Evolutionary conservation across 2,797 vertebrate species (phyloP), one percentile per base, ranked within the genome.

Genomic region (Austrolebias charrua): DNA sequence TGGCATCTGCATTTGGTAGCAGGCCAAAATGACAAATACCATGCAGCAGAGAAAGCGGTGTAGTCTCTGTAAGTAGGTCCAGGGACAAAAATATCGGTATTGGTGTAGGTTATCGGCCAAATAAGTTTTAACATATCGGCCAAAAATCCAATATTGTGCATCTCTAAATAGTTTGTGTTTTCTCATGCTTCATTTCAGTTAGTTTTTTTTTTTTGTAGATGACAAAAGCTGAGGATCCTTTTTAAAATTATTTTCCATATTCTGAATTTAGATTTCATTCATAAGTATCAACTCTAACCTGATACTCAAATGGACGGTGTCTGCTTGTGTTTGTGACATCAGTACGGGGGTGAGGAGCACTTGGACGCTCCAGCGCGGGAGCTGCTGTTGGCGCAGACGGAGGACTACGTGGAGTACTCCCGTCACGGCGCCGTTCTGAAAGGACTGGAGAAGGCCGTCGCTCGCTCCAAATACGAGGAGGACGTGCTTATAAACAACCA

Each of bases 291-390:
- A 40, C 38, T 40, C 38, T 56, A 5, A 29, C 16, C 11, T 49
- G 1, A 15, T 12, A 40, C 12, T 40, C 38, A 13, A 13, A 12
- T 11, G 2, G 38, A 40, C 38, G 4, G 38, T 13, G 38, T 4
- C 13, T 73, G 15, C 40, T 55, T 64, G 40, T 71, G 31, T 68
- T 1, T 74, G 46, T 48, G 29, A 62, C 12, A 54, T 68, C 73
- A 99, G 98, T 99, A 99, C n/a, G 98, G 98, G 55, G 97, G 98
- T 44, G 70, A 98, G 75, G 94, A 98, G 79, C 96, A 98, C 75
- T 84, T 99, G 77, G 92, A 99, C 71, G 92, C 94, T 0, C 97
- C 95, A 14, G 95, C 96, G 0, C 90, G 93, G 62, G 97, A 99
- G 78, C 81, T 99, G 76, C 92, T 99, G 1, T 76, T 99, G 84